A percentile compares a stretch with the other conserved stretches of the same genome.
phyloP scores from a whole-genome alignment of 2,888 invertebrate genomes.

The Habroteleia sp. region DNA sequence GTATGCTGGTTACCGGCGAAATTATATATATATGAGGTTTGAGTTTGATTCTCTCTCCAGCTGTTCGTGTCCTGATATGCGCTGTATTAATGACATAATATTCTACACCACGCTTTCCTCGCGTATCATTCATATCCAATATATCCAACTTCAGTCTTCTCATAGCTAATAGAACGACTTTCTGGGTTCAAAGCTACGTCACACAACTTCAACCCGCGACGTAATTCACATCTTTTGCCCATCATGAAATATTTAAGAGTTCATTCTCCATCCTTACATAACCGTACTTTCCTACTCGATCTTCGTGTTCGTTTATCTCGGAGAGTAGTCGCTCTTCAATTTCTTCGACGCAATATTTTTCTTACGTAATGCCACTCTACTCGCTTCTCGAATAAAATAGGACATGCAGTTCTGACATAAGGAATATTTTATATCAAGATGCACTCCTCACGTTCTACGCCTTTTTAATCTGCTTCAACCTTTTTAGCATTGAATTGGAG shows the following conservation, averaged over 20 bases:
- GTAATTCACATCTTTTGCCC: constrained; percentile 73
- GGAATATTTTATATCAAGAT: constrained; percentile 48
- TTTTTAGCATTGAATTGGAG: constrained; percentile 25
- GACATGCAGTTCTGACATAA: constrained; percentile 25
- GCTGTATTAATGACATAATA: constrained; percentile 78
- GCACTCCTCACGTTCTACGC: constrained; percentile 14
- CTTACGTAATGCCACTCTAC: constrained; percentile 48
- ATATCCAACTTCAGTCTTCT: constrained; percentile 68
- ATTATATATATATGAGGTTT: no score
- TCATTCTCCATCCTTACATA: constrained; percentile 67
- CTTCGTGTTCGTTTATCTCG: constrained; percentile 38
- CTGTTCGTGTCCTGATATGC: constrained; percentile 76
- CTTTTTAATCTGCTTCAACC: constrained; percentile 37
- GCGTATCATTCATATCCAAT: constrained; percentile 68
- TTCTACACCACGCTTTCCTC: constrained; percentile 73
- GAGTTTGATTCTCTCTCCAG: constrained; percentile 75
- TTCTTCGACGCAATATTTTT: constrained; percentile 56
- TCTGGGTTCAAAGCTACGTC: constrained; percentile 53
- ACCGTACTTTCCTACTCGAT: constrained; percentile 50
- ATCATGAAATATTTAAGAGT: constrained; percentile 76
- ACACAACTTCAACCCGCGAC: constrained; percentile 67
- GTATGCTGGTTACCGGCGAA: constrained; percentile 30
- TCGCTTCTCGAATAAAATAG: constrained; percentile 37
- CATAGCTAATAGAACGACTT: constrained; percentile 35
- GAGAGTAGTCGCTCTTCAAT: constrained; percentile 54